These are phyloP conservation scores for Planiliza haematocheilus DNA, from an alignment of 2,113 vertebrate genomes.

Conservation along the genomic window DNA sequence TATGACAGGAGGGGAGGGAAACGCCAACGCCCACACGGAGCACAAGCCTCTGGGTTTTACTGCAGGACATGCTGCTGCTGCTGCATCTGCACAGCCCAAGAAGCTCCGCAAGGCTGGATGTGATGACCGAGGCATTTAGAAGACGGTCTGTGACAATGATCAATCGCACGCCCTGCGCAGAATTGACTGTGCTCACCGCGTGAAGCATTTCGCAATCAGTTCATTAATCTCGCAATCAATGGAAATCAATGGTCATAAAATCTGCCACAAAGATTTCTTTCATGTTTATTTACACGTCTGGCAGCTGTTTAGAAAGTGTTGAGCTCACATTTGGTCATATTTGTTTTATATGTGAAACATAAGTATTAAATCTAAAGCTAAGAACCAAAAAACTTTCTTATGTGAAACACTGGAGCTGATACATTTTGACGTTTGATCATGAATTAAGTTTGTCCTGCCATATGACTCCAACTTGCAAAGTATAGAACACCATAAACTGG, in stretches of 20 bases:
- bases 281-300: slow-evolving; percentile 31
- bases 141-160: slow-evolving; percentile 35
- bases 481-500: no score
- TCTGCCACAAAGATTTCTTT: slow-evolving; percentile 28
- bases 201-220: slow-evolving; percentile 46
- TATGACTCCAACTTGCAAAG: no score
- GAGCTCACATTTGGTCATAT: background rate
- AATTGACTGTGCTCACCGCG: slow-evolving; percentile 37
- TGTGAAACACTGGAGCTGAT: no score
- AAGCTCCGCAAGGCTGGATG: background rate
- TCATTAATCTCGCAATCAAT: slow-evolving; percentile 44
- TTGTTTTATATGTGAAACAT: background rate
- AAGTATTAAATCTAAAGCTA: no score
- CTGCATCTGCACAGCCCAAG: background rate
- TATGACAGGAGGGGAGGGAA: slow-evolving; percentile 22
- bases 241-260: slow-evolving; percentile 65
- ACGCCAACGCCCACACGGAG: slow-evolving; percentile 34
- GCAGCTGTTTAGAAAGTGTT: slow-evolving; percentile 33
- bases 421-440: no score
- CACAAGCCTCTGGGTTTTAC: slow-evolving; percentile 40
- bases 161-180: slow-evolving; percentile 26
- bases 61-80: slow-evolving; percentile 34
- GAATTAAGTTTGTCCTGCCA: no score
- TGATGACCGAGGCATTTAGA: slow-evolving; percentile 9
- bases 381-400: no score